Evolutionary conservation across 2,113 vertebrate species (phyloP).

Genomic region (Pleuronectes platessa): DNA sequence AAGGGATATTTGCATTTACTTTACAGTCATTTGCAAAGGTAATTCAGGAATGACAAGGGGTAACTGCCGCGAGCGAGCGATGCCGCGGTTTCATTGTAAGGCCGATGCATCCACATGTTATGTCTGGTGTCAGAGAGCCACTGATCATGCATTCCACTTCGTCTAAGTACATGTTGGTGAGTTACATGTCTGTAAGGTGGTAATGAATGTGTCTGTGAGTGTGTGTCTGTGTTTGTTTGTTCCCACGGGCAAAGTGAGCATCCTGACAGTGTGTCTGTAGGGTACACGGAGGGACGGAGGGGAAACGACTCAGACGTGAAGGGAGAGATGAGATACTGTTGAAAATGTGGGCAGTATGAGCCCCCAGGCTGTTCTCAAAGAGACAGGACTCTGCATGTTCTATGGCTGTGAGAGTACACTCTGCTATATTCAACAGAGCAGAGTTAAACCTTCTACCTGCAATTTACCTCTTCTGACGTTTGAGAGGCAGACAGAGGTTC

Average conservation of each 20-base stretch:
- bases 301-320: conserved; percentile 6
- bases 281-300: neutral
- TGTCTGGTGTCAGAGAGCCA: conserved; percentile 15
- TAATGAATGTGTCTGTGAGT: conserved; percentile 25
- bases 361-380: conserved; percentile 27
- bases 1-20: conserved; percentile 72
- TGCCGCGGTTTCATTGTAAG: conserved; percentile 25
- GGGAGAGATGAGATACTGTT: conserved; percentile 33
- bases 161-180: conserved; percentile 14
- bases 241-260: conserved; percentile 28
- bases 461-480: neutral
- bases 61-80: conserved; percentile 25
- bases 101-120: conserved; percentile 12
- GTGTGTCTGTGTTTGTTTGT: conserved; percentile 8
- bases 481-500: conserved; percentile 6
- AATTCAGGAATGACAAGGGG: conserved; percentile 63
- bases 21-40: conserved; percentile 71
- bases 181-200: conserved; percentile 29
- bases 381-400: conserved; percentile 45
- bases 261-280: conserved; percentile 25
- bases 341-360: conserved; percentile 38
- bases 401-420: conserved; percentile 2
- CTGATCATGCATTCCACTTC: conserved; percentile 17
- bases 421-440: neutral
- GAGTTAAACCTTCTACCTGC: neutral